Percentiles rank a stretch among this genome's conserved stretches.
Evolutionary conservation across 1,140 invertebrate genomes (phyloP).

Genomic region (Aphis craccivora): DNA sequence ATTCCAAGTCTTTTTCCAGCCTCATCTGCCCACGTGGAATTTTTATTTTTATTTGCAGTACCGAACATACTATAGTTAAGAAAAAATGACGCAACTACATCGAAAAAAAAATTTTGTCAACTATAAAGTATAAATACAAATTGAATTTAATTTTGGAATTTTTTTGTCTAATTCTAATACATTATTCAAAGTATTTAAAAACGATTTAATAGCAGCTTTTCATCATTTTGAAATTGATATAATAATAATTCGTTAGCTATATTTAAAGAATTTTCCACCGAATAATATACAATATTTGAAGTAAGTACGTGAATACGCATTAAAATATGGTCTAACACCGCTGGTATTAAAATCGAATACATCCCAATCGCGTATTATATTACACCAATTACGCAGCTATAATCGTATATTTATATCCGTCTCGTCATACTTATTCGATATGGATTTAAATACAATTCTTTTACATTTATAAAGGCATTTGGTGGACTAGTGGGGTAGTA

Average conservation of each 20-base stretch:
- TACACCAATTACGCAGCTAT: not conserved
- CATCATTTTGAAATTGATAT: not conserved
- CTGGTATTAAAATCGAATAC: not conserved
- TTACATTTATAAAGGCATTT: not conserved
- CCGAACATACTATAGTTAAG: not conserved
- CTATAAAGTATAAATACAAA: not conserved
- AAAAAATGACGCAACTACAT: not conserved
- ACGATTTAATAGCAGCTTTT: not conserved
- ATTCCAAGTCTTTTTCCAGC: not conserved
- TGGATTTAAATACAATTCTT: not conserved
- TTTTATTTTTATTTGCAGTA: not conserved
- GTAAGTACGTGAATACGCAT: not conserved
- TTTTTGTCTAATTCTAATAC: not conserved
- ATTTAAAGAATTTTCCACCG: not conserved
- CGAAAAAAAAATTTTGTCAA: not conserved
- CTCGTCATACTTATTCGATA: not conserved
- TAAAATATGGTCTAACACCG: not conserved
- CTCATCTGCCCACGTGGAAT: not conserved
- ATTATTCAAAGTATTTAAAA: not conserved
- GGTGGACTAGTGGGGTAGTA: not conserved
- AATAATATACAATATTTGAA: not conserved
- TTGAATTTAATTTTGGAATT: not conserved
- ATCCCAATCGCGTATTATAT: not conserved
- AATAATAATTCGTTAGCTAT: not conserved
- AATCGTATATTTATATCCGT: not conserved